Percentiles rank a stretch among this genome's conserved stretches.
Evolutionary conservation across 1,140 invertebrate genomes (phyloP).

Genomic region (Drosophila jambulina): DNA sequence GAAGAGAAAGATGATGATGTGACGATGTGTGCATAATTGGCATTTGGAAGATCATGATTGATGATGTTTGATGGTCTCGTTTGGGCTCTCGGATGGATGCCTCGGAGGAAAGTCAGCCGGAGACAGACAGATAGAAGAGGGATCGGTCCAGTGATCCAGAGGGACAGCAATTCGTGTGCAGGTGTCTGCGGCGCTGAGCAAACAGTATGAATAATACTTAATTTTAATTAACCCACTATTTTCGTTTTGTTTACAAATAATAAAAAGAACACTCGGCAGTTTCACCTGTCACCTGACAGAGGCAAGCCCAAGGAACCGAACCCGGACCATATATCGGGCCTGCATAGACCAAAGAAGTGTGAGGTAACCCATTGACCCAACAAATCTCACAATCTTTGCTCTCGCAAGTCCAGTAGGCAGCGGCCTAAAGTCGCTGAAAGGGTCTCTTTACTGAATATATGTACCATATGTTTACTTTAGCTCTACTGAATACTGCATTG

Average conservation of each 20-base stretch:
- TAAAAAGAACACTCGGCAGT: constrained; percentile 43
- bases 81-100: constrained; percentile 46
- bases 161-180: constrained; percentile 59
- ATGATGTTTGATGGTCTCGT: constrained; percentile 50
- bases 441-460: constrained; percentile 21
- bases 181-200: constrained; percentile 78
- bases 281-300: constrained; percentile 58
- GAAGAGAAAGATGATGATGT: constrained; percentile 52
- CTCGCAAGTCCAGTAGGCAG: constrained; percentile 21
- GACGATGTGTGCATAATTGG: constrained; percentile 53
- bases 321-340: constrained; percentile 14
- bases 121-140: constrained; percentile 17
- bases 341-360: constrained; percentile 44
- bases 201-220: constrained; percentile 84
- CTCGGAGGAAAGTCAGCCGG: constrained; percentile 18
- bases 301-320: constrained; percentile 47
- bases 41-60: constrained; percentile 42
- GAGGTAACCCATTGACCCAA: neutral
- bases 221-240: constrained; percentile 80
- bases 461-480: constrained; percentile 49
- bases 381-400: constrained; percentile 16
- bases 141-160: constrained; percentile 36
- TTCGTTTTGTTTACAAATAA: constrained; percentile 67
- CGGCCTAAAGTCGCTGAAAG: constrained; percentile 24
- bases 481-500: constrained; percentile 47